These are phyloP conservation scores for Drosophila meridiana DNA, from an alignment of 2,888 invertebrate species.

Conservation along the genomic window DNA sequence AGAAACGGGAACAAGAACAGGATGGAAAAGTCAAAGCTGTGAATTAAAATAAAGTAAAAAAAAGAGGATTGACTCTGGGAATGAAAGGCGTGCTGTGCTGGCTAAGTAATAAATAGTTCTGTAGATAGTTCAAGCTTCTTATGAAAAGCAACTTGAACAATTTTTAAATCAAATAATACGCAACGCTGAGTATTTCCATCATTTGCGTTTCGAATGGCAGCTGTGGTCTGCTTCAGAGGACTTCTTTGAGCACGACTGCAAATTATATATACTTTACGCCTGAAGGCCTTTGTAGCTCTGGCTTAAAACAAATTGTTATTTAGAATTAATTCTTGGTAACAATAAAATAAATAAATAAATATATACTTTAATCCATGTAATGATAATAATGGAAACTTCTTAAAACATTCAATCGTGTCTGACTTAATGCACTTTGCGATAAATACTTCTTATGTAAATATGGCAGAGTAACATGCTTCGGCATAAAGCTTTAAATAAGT, in stretches of 20 bases:
- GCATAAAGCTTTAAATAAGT: slow-evolving; percentile 37
- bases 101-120: slow-evolving; percentile 46
- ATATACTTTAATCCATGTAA: neutral
- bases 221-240: neutral
- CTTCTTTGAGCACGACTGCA: neutral
- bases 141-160: neutral
- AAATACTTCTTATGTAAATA: slow-evolving; percentile 39
- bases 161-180: neutral
- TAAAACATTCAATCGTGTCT: slow-evolving; percentile 2
- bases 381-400: neutral
- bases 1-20: neutral
- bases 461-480: slow-evolving; percentile 27
- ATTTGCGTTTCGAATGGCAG: neutral
- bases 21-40: slow-evolving; percentile 29
- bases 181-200: neutral
- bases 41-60: slow-evolving; percentile 29
- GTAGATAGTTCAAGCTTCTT: slow-evolving; percentile 45
- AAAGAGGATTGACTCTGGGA: slow-evolving; percentile 28
- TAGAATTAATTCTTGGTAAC: too few species aligned
- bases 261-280: neutral
- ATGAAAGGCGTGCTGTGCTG: slow-evolving; percentile 5
- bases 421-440: slow-evolving; percentile 31
- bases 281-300: too few species aligned
- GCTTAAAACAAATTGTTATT: too few species aligned
- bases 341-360: too few species aligned